phyloP scores from a whole-genome alignment of 2,113 vertebrate species.

The Sylvilagus bachmani region DNA sequence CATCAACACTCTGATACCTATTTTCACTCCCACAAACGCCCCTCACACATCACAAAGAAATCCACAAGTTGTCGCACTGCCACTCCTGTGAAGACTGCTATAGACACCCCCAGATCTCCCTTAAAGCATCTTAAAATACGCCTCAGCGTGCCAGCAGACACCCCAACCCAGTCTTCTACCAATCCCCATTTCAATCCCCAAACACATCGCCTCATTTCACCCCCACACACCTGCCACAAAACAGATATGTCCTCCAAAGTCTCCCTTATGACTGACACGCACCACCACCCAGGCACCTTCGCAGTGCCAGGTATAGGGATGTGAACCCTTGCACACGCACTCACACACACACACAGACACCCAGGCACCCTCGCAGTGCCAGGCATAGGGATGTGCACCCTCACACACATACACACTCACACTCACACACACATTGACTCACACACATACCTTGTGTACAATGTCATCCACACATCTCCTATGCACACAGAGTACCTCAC shows the following conservation, averaged over 20 bases:
- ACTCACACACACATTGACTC: not conserved
- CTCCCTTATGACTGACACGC: too few relatives aligned
- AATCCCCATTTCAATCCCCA: not conserved
- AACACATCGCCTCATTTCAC: not conserved
- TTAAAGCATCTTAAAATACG: not conserved
- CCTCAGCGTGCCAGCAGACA: not conserved
- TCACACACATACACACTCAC: not conserved
- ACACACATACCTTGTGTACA: too few relatives aligned
- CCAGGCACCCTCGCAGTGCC: not conserved
- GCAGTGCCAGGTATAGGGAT: not conserved
- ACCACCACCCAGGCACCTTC: too few relatives aligned
- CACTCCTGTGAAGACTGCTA: not conserved
- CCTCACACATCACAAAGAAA: not conserved
- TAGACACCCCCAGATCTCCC: not conserved
- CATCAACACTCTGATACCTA: too few relatives aligned
- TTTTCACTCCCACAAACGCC: not conserved
- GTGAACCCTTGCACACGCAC: too few relatives aligned
- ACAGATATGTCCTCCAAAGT: not conserved
- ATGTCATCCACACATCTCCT: not conserved
- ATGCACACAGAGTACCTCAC: not conserved
- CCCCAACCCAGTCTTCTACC: not conserved
- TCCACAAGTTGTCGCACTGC: not conserved
- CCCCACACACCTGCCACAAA: not conserved
- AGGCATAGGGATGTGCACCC: not conserved
- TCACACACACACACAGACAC: not conserved